Evolutionary conservation across 2,888 invertebrate genomes (phyloP).

Genomic region (Troides oblongomaculatus): DNA sequence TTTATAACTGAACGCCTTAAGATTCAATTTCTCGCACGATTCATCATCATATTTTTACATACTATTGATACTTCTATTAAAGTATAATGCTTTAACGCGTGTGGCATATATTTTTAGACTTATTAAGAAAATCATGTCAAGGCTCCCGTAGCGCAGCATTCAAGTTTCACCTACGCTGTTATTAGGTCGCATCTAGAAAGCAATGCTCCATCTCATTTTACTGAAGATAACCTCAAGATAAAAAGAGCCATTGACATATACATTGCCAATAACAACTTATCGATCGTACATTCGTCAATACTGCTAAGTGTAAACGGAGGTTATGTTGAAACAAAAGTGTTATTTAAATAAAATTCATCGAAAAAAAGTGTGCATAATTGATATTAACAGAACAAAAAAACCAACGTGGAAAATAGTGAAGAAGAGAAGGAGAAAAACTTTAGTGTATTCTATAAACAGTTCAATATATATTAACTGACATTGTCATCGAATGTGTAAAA

Average conservation of each 20-base stretch:
- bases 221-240: slow-evolving; percentile 62
- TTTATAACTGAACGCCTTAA: slow-evolving; percentile 1
- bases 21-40: slow-evolving; percentile 25
- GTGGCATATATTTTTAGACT: slow-evolving; percentile 43
- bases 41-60: slow-evolving; percentile 3
- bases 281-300: slow-evolving; percentile 5
- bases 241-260: slow-evolving; percentile 34
- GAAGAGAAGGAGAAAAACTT: slow-evolving; percentile 51
- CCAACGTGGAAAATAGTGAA: slow-evolving; percentile 42
- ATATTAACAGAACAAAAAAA: slow-evolving; percentile 36
- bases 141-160: slow-evolving; percentile 45
- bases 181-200: slow-evolving; percentile 42
- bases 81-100: slow-evolving; percentile 45
- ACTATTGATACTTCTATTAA: slow-evolving; percentile 32
- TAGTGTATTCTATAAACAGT: slow-evolving; percentile 27
- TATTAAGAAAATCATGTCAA: slow-evolving; percentile 57
- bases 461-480: slow-evolving; percentile 32
- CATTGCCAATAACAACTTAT: slow-evolving; percentile 3
- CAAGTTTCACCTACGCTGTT: slow-evolving; percentile 45
- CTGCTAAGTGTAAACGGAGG: slow-evolving; percentile 37
- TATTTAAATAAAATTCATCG: slow-evolving; percentile 36
- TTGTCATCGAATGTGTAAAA: slow-evolving; percentile 40
- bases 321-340: slow-evolving; percentile 45
- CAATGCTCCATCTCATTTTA: slow-evolving; percentile 31
- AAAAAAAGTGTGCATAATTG: slow-evolving; percentile 33